phyloP scores from a whole-genome alignment of 2,113 vertebrate species.

The Callaeas wilsoni region DNA sequence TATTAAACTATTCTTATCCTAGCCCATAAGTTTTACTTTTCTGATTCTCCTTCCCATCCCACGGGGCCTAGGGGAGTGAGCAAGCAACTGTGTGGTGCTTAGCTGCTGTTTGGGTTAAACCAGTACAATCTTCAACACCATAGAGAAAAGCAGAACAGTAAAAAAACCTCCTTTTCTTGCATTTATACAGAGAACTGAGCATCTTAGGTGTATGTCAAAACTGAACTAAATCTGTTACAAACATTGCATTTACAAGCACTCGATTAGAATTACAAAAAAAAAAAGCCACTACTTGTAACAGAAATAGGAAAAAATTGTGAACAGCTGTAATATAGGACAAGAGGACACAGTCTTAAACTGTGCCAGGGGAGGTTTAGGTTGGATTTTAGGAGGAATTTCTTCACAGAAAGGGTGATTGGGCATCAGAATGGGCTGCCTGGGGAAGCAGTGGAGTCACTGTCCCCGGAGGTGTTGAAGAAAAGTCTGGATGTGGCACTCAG shows the following conservation, averaged over 20 bases:
- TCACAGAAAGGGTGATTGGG: not conserved
- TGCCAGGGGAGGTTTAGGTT: not conserved
- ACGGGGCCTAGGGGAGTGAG: not conserved
- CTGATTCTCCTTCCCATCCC: not conserved
- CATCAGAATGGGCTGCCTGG: not conserved
- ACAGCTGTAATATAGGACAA: not conserved
- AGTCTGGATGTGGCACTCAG: not conserved
- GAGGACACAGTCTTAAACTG: not conserved
- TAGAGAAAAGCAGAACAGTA: not conserved
- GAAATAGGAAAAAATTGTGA: not conserved
- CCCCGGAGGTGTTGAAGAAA: not conserved
- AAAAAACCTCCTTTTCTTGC: not conserved
- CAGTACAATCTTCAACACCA: not conserved
- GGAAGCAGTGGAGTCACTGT: not conserved
- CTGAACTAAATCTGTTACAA: slow-evolving; percentile 23
- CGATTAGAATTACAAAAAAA: slow-evolving; percentile 1
- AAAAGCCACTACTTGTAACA: not conserved
- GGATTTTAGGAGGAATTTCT: not conserved
- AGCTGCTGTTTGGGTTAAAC: not conserved
- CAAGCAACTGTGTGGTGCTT: not conserved
- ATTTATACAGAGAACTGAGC: not conserved
- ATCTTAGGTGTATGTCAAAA: not conserved
- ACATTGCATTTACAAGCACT: not conserved
- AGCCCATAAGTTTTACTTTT: not conserved
- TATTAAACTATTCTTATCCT: not conserved